Evolutionary conservation across 2,113 vertebrate genomes (phyloP), one percentile per base, ranked within the genome.

Genomic region (Chrysemys picta): DNA sequence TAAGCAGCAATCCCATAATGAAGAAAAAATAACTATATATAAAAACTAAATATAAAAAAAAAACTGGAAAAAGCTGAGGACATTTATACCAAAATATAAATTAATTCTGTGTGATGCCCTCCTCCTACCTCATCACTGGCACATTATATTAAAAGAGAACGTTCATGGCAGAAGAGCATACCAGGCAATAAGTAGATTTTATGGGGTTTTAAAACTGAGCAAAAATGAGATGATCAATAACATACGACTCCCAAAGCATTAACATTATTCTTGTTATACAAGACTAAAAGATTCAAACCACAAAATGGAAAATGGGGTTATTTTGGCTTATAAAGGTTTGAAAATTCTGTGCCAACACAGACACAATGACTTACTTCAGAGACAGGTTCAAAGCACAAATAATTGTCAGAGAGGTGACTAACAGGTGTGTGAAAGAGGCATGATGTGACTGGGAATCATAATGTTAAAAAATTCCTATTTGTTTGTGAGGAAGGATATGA

Each of bases 11-110:
- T 57, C 42, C 54, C 19, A 85, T 29, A 83, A 14, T 16, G 38
- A 78, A 78, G 25, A 78, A 47, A 47, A 59, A 52, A n/a, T 72
- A 50, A 50, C 50, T 50, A 50, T 50, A 50, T 50, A 50, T 50
- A 50, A 50, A 50, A 50, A 50, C 50, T 50, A 50, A 50, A 50
- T 50, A 72, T 38, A 72, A 72, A 72, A n/a, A 22, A 54, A 22
- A 22, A 80, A 65, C 62, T 62, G 72, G n/a, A 84, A 86, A 83
- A 75, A 92, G 93, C 24, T n/a, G 49, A 79, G 31, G 86, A 89
- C 12, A 84, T 82, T 75, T 65, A 88, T 53, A 91, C 11, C n/a
- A 81, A 97, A 65, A 3, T n/a, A 93, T 54, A 84, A 3, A 86
- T 59, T 31, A 89, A 45, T 87, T 85, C 50, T 83, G 19, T 65